These are phyloP conservation scores for Aplochiton taeniatus DNA, from an alignment of 2,797 vertebrate species.

Conservation along the genomic window DNA sequence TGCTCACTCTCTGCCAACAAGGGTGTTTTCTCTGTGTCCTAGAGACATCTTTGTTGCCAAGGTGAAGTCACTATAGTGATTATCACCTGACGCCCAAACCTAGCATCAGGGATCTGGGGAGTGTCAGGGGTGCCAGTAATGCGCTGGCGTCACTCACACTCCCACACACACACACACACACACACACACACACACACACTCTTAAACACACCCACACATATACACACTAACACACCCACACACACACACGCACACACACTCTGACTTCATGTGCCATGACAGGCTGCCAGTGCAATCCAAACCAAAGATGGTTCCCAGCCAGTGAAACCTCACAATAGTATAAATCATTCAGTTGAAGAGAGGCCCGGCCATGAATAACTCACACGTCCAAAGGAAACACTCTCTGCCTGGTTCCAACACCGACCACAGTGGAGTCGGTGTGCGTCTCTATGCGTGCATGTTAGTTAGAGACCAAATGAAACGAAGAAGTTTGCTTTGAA, in stretches of 20 bases:
- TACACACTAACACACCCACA: constrained; percentile 9
- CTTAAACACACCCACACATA: constrained; percentile 21
- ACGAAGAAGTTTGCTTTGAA: no score
- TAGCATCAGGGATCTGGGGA: constrained; percentile 52
- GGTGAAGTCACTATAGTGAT: constrained; percentile 62
- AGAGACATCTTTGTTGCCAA: constrained; percentile 67
- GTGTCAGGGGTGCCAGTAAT: constrained; percentile 47
- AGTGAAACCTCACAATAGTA: constrained; percentile 59
- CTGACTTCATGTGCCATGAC: constrained; percentile 54
- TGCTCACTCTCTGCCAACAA: constrained; percentile 50
- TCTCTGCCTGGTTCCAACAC: constrained; percentile 37
- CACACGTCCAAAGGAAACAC: constrained; percentile 52
- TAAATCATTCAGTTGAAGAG: constrained; percentile 65
- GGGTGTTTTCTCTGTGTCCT: constrained; percentile 62
- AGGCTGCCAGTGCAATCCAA: constrained; percentile 65
- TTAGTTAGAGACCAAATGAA: no score
- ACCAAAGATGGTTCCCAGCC: constrained; percentile 68
- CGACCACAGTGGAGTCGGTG: constrained; percentile 18
- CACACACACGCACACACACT: constrained; percentile 30
- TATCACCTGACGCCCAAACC: constrained; percentile 60
- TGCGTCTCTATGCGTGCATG: not conserved
- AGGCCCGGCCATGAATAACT: constrained; percentile 63
- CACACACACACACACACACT: constrained; percentile 6
- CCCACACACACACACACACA: constrained; percentile 25
- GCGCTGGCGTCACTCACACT: constrained; percentile 25